Evolutionary conservation across 2,888 invertebrate genomes (phyloP), one percentile per base, ranked within the genome.

Genomic region (Ctena decussata): DNA sequence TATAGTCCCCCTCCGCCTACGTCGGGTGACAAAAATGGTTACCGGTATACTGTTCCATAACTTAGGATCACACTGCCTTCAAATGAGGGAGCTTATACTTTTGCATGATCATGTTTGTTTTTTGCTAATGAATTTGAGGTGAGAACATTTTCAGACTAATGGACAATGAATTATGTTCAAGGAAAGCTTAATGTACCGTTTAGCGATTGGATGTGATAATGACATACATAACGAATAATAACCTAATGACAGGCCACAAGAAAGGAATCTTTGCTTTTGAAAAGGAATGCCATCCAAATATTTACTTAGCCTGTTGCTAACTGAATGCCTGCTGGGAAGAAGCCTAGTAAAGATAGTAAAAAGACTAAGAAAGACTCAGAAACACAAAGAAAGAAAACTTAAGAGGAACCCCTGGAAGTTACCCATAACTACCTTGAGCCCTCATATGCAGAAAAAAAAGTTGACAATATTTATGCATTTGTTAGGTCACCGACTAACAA

Each of bases 401-500:
- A 35, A 35, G 53, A 32, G 6, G 27, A 49, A 24, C 46, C 30
- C 32, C 21, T 70, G 8, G 71, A 37, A n/a, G 72, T 72, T 69
- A 69, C 30, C 32, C 24, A 27, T 1, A 74, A n/a, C 32, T 44
- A 78, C 8, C 44, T 71, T 70, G 79, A 75, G 18, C 70, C 53
- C 37, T 72, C 82, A 12, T 83, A 83, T 78, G 83, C 78, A n/a
- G 80, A 86, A 53, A 82, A 73, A 24, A 80, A 80, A 72, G 78
- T 79, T 0, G 72, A 82, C 15, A 46, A 57, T 21, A 77, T 85
- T 32, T 72, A 35, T 57, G 18, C 35, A n/a, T 87, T 84, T 71
- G 44, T 83, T 27, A 57, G 49, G n/a, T 82, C 84, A 27, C 86
- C 88, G 30, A 84, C 84, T 18, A 86, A 86, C 57, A 78, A 82